Conservation (phyloP, 2,113 vertebrate genomes). For the Perca flavescens region DNA sequence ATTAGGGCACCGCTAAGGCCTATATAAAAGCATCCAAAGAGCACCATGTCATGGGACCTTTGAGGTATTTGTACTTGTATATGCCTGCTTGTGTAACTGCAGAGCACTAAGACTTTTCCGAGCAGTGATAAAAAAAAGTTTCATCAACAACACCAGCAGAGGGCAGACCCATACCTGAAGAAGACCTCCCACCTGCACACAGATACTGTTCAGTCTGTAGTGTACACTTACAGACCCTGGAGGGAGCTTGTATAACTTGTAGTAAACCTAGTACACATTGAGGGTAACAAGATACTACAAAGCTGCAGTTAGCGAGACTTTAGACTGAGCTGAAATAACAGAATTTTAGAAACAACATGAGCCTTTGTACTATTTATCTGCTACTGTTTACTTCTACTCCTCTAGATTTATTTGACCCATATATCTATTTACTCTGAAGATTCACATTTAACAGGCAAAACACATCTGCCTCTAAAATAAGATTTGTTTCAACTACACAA, state of each 20-base stretch:
- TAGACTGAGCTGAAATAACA: not conserved
- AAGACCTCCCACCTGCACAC: constrained; percentile 16
- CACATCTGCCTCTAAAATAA: not conserved
- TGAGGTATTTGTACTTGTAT: not conserved
- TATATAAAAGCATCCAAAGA: no score
- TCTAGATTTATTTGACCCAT: not conserved
- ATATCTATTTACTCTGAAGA: not conserved
- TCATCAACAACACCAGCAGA: constrained; percentile 51
- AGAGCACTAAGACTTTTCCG: not conserved
- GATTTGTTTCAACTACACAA: not conserved
- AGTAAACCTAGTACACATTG: not conserved
- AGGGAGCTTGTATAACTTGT: not conserved
- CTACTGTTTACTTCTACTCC: not conserved
- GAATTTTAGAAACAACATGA: not conserved
- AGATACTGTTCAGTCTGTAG: not conserved
- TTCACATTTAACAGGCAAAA: not conserved
- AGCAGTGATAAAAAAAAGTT: not conserved
- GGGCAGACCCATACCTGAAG: constrained; percentile 41
- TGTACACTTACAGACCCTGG: not conserved
- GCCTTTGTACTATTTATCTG: not conserved
- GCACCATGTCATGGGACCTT: no score
- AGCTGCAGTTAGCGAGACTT: not conserved
- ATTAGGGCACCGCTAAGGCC: no score
- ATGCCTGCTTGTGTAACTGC: not conserved
- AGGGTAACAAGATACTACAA: not conserved